Evolutionary conservation across 2,888 invertebrate genomes (phyloP), one percentile per base, ranked within the genome.

Genomic region (Sminthurides aquaticus): DNA sequence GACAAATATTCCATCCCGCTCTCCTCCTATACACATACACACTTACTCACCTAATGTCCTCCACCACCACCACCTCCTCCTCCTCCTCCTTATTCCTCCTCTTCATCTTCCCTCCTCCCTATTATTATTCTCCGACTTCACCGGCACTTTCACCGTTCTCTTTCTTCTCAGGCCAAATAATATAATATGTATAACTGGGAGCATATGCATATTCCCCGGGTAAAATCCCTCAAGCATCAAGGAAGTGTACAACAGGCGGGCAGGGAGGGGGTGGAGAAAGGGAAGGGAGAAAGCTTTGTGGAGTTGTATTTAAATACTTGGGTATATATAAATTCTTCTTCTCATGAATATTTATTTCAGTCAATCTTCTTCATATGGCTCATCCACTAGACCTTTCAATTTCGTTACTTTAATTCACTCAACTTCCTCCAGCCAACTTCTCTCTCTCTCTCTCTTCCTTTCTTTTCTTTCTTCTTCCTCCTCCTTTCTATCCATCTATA

Each of bases 261-360:
- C n/a, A n/a, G n/a, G n/a, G 43, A 34, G 43, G 8, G 43, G 15
- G 43, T 34, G 43, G 43, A n/a, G n/a, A 34, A 34, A 15, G 8
- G 43, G 5, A 34, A 5, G 5, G 15, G 43, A 34, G 5, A 15
- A 34, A 34, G 43, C 43, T 34, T 15, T n/a, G n/a, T n/a, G n/a
- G n/a, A n/a, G n/a, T 15, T 34, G 43, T 56, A 43, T 25, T 62
- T 62, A 62, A 62, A 63, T 57, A 57, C 57, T 25, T 27, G 11
- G 49, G 49, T 60, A 49, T 58, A 64, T 57, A 48, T 34, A 34
- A 34, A 34, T 34, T 34, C 43, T 34, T 20, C 54, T 60, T 26
- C 64, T 64, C 64, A 64, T 64, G 64, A 64, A 64, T 64, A 64
- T 64, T 64, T 64, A 64, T 64, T 64, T 64, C 60, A 64, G 60